Conservation (phyloP, 2,888 invertebrate species). For the Morpho achilles region DNA sequence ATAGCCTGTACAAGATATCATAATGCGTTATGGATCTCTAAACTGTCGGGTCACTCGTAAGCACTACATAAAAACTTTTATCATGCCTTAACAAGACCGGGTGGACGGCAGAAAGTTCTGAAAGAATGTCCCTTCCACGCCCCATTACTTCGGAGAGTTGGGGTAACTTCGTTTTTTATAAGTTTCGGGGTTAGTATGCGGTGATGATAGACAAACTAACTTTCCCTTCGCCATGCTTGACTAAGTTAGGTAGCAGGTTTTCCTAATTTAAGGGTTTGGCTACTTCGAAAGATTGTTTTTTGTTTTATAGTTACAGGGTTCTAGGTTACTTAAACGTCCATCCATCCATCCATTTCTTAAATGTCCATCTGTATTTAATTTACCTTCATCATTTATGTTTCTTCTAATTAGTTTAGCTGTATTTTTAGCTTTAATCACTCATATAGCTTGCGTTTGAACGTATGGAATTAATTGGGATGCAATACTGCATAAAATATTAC, state of each 20-base stretch:
- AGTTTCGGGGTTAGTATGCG: conserved; percentile 30
- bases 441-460: too few species aligned
- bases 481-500: too few species aligned
- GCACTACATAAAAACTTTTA: conserved; percentile 73
- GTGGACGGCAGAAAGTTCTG: conserved; percentile 50
- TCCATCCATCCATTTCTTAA: too few species aligned
- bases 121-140: conserved; percentile 61
- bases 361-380: too few species aligned
- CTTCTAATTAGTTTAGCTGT: too few species aligned
- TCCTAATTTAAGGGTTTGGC: conserved; percentile 20
- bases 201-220: conserved; percentile 30
- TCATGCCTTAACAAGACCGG: conserved; percentile 56
- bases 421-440: too few species aligned
- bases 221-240: conserved; percentile 19
- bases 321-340: too few species aligned
- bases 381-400: too few species aligned
- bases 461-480: too few species aligned
- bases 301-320: background rate
- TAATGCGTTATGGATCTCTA: conserved; percentile 53
- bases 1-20: conserved; percentile 32
- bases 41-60: conserved; percentile 59
- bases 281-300: conserved; percentile 13
- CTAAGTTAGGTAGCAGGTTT: conserved; percentile 21
- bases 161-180: conserved; percentile 35
- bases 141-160: conserved; percentile 54